These are phyloP conservation scores for Euzetes globulus DNA, from an alignment of 2,888 invertebrate species.

Conservation along the genomic window DNA sequence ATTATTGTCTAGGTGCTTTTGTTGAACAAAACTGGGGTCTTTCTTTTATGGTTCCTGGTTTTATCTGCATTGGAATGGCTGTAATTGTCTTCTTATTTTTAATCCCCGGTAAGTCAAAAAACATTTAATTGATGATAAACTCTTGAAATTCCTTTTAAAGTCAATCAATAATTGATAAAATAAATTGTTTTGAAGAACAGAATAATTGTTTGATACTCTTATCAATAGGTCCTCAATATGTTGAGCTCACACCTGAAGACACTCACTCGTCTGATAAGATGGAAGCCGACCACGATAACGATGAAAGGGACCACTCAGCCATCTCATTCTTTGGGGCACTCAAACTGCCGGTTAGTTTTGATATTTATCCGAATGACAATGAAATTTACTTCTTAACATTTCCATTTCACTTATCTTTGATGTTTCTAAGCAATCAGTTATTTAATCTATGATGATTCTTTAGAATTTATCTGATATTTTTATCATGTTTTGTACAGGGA, in stretches of 20 bases:
- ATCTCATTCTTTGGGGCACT: conserved; percentile 70
- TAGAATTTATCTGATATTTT: too few species aligned
- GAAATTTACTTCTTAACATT: conserved; percentile 29
- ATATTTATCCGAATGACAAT: neutral
- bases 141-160: too few species aligned
- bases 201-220: neutral
- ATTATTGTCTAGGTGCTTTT: conserved; percentile 66
- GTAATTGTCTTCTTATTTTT: conserved; percentile 72
- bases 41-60: conserved; percentile 85
- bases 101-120: conserved; percentile 53
- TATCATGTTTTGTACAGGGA: too few species aligned
- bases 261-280: neutral
- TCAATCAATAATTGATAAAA: too few species aligned
- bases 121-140: neutral
- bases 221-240: neutral
- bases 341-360: conserved; percentile 60
- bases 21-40: conserved; percentile 81
- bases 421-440: too few species aligned
- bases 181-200: neutral
- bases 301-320: conserved; percentile 48
- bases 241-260: neutral
- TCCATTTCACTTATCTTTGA: too few species aligned
- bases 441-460: too few species aligned
- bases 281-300: neutral
- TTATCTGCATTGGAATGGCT: conserved; percentile 57